Evolutionary conservation across 2,888 invertebrate species (phyloP).

Genomic region (Pristionchus fissidentatus): DNA sequence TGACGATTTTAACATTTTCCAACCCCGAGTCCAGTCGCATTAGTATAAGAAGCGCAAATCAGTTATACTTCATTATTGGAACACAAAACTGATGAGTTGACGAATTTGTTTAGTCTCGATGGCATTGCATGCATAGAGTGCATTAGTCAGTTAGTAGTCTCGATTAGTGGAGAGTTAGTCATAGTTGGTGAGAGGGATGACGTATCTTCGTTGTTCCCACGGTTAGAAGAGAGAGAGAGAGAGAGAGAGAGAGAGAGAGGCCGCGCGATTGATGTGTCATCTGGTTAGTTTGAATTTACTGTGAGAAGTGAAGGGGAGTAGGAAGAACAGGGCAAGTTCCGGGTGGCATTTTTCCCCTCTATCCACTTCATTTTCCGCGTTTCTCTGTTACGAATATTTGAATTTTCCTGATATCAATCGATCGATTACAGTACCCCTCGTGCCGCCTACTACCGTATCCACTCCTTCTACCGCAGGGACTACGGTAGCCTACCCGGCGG

Average conservation of each 20-base stretch:
- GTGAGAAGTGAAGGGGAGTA: conserved; percentile 2
- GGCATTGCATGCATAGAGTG: background rate
- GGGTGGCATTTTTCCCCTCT: background rate
- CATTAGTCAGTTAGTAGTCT: conserved; percentile 24
- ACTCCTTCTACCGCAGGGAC: background rate
- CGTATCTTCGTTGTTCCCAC: conserved; percentile 40
- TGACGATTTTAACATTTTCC: too few species aligned
- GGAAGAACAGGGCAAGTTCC: background rate
- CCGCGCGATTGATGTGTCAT: conserved; percentile 37
- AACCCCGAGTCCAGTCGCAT: too few species aligned
- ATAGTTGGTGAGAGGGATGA: background rate
- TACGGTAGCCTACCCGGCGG: conserved; percentile 19
- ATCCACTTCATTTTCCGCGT: too few species aligned
- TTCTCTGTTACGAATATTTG: too few species aligned
- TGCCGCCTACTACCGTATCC: conserved; percentile 15
- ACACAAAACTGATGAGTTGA: background rate
- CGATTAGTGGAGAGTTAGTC: conserved; percentile 30
- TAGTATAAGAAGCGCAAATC: too few species aligned
- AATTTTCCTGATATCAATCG: background rate
- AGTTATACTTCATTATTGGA: background rate
- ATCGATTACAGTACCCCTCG: too few species aligned
- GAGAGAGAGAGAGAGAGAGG: too few species aligned
- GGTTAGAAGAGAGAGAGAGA: background rate
- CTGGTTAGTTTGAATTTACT: background rate
- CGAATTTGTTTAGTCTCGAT: background rate